Evolutionary conservation across 1,140 invertebrate genomes (phyloP), one percentile per base, ranked within the genome.

Genomic region (Micrasema longulum): DNA sequence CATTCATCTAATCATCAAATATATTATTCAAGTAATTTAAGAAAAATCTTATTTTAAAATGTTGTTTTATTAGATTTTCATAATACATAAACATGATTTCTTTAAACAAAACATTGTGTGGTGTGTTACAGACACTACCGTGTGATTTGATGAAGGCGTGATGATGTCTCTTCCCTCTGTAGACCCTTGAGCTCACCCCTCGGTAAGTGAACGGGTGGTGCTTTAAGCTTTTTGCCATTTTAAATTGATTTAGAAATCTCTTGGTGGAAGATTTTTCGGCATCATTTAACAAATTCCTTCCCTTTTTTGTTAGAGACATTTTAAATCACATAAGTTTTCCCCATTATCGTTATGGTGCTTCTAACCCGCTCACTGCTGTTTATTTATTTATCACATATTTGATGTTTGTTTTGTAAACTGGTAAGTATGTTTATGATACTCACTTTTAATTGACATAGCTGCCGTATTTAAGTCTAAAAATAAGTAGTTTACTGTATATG

Each of bases 1-100:
- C 83, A 80, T 82, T 83, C 82, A 84, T 83, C 76, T 74, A 48
- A 71, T 75, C 73, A 75, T 75, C 68, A 57, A 23, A 63, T 62
- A 45, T 68, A n/a, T 20, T 62, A n/a, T 62, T 41, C 16, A 41
- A 38, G 12, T 31, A 11, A 41, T 43, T 31, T 38, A 20, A 38
- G 20, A 52, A 20, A 52, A 11, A 20, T 48, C 6, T 48, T 52
- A n/a, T 18, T 52, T 23, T 52, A 4, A 52, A 23, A 18, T 52
- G n/a, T 18, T 52, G 10, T 52, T 52, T 52, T 22, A 18, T 52
- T 20, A 18, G 3, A 20, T 52, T 57, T 11, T 16, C n/a, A 57
- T 5, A 35, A 52, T 11, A 52, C 18, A 22, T 47, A 47, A 47
- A 47, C 16, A 48, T 48, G 47, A 55, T 36, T 35, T 31, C 26